Evolutionary conservation across 2,797 vertebrate species (phyloP), one percentile per base, ranked within the genome.

Genomic region (Apodemus agrarius): DNA sequence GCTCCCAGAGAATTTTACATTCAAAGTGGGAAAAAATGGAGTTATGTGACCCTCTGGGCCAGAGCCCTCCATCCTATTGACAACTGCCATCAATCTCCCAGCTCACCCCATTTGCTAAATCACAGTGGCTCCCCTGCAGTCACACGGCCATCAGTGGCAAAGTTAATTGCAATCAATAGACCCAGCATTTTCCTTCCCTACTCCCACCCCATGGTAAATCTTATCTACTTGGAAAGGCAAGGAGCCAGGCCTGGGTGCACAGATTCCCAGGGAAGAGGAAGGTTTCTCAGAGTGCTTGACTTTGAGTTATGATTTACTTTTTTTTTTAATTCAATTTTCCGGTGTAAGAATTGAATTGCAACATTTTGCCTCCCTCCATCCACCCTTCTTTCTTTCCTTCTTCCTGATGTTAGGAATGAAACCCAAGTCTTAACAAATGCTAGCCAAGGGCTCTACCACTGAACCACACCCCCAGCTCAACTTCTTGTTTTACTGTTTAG

Each of bases 161-260:
- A 94, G 94, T 89, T 95, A 93, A 89, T 92, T 95, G 96, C 74
- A 83, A 95, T 97, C 74, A 54, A 93, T 96, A 69, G 59, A 67
- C 43, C 43, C 24, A 4, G 63, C 59, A 3, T 26, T 67, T 75
- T 21, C 82, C 52, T 90, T n/a, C 63, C 37, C 14, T 9, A 0
- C 16, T 40, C 67, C 81, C n/a, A 17, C 17, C 17, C 9, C 34
- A 1, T 0, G 21, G 82, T 46, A 86, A 90, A 76, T 83, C 74
- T 89, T 26, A 31, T 74, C 88, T 91, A 1, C 65, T 59, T 17
- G 52, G 76, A 57, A 74, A 79, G 69, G 59, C 3, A 0, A 43
- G 40, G 57, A 80, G 26, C 4, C 0, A 0, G 49, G 31, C 87
- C 17, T 29, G 26, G 19, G 40, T 3, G 0, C 49, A 11, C 7